Evolutionary conservation across 2,888 invertebrate genomes (phyloP).

Genomic region (Blera fallax): DNA sequence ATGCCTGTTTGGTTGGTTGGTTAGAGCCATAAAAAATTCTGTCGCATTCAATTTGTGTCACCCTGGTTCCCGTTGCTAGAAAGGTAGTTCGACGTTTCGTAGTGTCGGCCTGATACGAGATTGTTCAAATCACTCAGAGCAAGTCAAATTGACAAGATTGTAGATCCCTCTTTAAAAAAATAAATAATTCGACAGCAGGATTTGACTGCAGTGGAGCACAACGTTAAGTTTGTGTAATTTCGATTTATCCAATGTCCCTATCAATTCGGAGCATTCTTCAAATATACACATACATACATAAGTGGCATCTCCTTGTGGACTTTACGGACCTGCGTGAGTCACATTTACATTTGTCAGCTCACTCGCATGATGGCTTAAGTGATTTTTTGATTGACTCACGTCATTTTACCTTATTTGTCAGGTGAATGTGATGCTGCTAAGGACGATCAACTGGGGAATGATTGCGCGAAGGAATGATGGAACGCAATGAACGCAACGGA

Average conservation of each 20-base stretch:
- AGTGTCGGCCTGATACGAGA: constrained; percentile 12
- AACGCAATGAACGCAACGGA: constrained; percentile 26
- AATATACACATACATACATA: constrained; percentile 7
- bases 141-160: constrained; percentile 54
- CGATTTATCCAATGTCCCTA: constrained; percentile 54
- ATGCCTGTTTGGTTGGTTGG: neutral
- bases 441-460: constrained; percentile 59
- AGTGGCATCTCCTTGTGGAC: constrained; percentile 15
- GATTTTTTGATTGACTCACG: constrained; percentile 72
- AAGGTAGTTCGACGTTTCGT: constrained; percentile 9
- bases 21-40: constrained; percentile 30
- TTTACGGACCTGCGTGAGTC: constrained; percentile 47
- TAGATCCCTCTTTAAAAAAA: constrained; percentile 9
- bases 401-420: constrained; percentile 69
- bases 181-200: constrained; percentile 34
- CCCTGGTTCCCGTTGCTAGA: neutral
- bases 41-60: constrained; percentile 47
- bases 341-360: constrained; percentile 70
- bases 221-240: constrained; percentile 37
- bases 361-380: constrained; percentile 70
- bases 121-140: constrained; percentile 47
- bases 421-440: constrained; percentile 57
- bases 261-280: constrained; percentile 43
- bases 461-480: constrained; percentile 54
- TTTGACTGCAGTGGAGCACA: constrained; percentile 24